Evolutionary conservation across 2,113 vertebrate species (phyloP), one percentile per base, ranked within the genome.

Genomic region (Microtus montanus): DNA sequence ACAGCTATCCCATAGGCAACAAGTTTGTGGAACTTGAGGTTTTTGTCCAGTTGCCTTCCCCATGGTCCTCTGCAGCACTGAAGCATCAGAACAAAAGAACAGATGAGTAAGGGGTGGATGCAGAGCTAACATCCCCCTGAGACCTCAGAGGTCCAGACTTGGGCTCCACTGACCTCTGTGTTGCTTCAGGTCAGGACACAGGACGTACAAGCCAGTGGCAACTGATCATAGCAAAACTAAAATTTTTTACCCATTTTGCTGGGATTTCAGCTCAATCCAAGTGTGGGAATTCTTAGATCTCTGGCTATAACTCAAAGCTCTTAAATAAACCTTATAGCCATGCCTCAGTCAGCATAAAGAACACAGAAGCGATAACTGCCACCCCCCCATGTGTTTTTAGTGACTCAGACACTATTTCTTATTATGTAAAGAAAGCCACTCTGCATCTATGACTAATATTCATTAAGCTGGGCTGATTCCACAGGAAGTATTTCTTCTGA

Each of bases 1-100:
- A 98, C 70, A 22, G 97, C 98, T 96, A 99, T 98, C 95, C 98
- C 98, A 91, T 98, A 99, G 96, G 98, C 98, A 41, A 98, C 96
- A 54, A 98, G 97, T 96, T 98, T 98, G 98, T 99, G 99, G 97
- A 99, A 99, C 77, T 97, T 88, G 96, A 99, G 97, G 87, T 96
- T 98, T 98, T 98, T 98, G 97, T 99, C 99, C 94, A 99, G 96
- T 64, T 99, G 98, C 87, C 98, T 98, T 74, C 96, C 98, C 95
- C 98, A 91, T 33, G 97, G 96, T 95, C 98, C 98, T 98, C 96
- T 97, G 96, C 97, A 98, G 94, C 97, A 98, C 99, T 99, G 95
- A 64, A 93, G 83, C 7, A 33, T 80, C 97, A 98, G 92, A 93
- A 98, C 19, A 26, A n/a, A n/a, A 10, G n/a, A 95, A 68, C 4